Evolutionary conservation across 2,888 invertebrate species (phyloP).

Genomic region (Hanleya hanleyi): DNA sequence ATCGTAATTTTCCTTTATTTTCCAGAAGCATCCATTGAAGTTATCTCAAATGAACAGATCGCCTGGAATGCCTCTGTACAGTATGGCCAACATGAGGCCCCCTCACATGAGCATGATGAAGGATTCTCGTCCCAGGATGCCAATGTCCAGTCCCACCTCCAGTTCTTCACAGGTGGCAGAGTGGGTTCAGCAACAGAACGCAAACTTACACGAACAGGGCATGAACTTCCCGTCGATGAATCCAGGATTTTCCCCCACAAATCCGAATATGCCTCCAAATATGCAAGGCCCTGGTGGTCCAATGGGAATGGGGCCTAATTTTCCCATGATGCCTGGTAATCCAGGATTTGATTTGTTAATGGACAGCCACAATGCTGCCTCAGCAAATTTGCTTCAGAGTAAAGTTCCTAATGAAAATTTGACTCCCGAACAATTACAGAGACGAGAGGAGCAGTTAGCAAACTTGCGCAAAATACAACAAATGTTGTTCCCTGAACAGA

Average conservation of each 20-base stretch:
- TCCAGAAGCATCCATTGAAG: constrained; percentile 92
- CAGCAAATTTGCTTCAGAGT: constrained; percentile 61
- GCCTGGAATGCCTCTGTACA: constrained; percentile 40
- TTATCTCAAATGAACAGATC: constrained; percentile 86
- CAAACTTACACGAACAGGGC: constrained; percentile 59
- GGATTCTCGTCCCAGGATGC: constrained; percentile 38
- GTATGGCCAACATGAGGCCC: constrained; percentile 37
- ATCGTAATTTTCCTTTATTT: constrained; percentile 46
- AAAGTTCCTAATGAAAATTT: constrained; percentile 83
- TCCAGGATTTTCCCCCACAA: constrained; percentile 40
- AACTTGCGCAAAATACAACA: constrained; percentile 94
- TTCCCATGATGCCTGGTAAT: constrained; percentile 51
- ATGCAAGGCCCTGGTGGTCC: background rate
- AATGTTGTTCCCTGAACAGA: constrained; percentile 87
- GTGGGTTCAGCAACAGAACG: constrained; percentile 71
- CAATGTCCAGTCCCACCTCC: constrained; percentile 48
- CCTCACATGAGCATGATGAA: constrained; percentile 48
- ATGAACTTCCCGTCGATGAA: constrained; percentile 8
- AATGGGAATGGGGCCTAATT: constrained; percentile 66
- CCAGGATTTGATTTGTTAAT: constrained; percentile 48
- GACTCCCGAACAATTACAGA: constrained; percentile 95
- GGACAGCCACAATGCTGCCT: constrained; percentile 26
- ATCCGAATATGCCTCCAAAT: constrained; percentile 4
- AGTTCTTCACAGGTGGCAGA: constrained; percentile 66
- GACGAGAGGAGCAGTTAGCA: constrained; percentile 93